Conservation (phyloP, 2,888 invertebrate genomes). For the Cryptocephalus primarius region DNA sequence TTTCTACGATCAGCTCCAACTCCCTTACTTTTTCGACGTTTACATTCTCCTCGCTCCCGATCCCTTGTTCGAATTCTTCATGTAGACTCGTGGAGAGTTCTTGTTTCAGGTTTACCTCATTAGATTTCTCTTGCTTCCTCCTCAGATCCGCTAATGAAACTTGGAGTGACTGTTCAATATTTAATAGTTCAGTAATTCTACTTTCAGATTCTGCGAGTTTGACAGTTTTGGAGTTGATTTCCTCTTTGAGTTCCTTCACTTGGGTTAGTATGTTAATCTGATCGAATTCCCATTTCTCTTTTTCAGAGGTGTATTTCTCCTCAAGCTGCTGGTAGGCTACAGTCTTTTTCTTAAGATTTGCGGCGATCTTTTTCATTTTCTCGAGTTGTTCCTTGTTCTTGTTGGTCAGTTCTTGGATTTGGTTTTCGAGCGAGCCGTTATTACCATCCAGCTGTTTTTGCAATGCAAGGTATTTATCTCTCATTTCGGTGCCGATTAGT, state of each 20-base stretch:
- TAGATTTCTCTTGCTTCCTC: slow-evolving; percentile 24
- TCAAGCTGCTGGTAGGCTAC: slow-evolving; percentile 55
- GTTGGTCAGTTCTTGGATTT: slow-evolving; percentile 41
- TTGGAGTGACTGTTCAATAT: slow-evolving; percentile 31
- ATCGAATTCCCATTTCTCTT: slow-evolving; percentile 29
- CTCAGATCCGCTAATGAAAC: slow-evolving; percentile 16
- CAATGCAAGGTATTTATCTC: slow-evolving; percentile 30
- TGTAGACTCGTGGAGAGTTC: slow-evolving; percentile 23
- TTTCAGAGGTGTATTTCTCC: slow-evolving; percentile 28
- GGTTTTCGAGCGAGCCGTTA: slow-evolving; percentile 28
- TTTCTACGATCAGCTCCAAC: slow-evolving; percentile 62
- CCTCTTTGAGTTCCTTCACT: slow-evolving; percentile 13
- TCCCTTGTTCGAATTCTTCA: slow-evolving; percentile 15
- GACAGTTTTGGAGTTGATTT: slow-evolving; percentile 11
- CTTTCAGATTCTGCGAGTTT: slow-evolving; percentile 5
- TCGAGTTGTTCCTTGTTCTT: slow-evolving; percentile 62
- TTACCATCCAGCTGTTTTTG: slow-evolving; percentile 32
- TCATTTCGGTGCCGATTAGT: slow-evolving; percentile 29
- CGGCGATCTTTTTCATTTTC: slow-evolving; percentile 68
- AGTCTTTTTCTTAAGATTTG: slow-evolving; percentile 64
- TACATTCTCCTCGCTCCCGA: slow-evolving; percentile 12
- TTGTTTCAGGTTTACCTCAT: slow-evolving; percentile 25
- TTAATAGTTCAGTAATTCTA: slow-evolving; percentile 18
- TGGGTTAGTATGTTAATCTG: slow-evolving; percentile 21
- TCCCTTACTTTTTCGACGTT: slow-evolving; percentile 63